These are phyloP conservation scores for Acromyrmex echinatior DNA, from an alignment of 1,140 invertebrate genomes.

Conservation along the genomic window DNA sequence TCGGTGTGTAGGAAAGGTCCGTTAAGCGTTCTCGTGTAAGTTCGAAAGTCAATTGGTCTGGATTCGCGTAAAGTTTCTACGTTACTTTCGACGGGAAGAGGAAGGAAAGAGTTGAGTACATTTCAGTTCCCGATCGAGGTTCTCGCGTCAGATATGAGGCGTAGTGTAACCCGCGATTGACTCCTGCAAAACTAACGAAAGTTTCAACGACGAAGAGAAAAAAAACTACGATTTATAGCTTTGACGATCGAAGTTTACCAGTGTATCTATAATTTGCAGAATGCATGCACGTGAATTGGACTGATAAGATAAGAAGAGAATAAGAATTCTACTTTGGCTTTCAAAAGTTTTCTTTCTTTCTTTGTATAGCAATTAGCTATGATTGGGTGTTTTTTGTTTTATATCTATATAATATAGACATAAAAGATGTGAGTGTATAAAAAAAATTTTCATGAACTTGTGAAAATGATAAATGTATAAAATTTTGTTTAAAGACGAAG, in stretches of 20 bases:
- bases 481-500: no score
- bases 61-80: conserved; percentile 47
- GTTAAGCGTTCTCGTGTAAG: conserved; percentile 59
- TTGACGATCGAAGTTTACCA: conserved; percentile 21
- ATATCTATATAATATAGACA: not conserved
- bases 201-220: conserved; percentile 5
- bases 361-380: not conserved
- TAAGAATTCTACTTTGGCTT: not conserved
- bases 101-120: conserved; percentile 44
- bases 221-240: conserved; percentile 36
- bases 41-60: conserved; percentile 55
- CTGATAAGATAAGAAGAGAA: conserved; percentile 8
- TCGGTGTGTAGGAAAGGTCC: conserved; percentile 40
- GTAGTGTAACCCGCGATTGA: conserved; percentile 34
- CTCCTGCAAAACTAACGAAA: conserved; percentile 39
- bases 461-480: no score
- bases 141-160: conserved; percentile 44
- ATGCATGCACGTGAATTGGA: conserved; percentile 22
- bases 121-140: conserved; percentile 41
- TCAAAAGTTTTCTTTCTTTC: not conserved
- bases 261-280: conserved; percentile 32
- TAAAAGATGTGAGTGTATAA: no score
- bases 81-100: conserved; percentile 35
- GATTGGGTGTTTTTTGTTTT: not conserved
- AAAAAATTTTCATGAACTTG: no score